phyloP scores from a whole-genome alignment of 1,140 invertebrate genomes.

The Drosophila yakuba region DNA sequence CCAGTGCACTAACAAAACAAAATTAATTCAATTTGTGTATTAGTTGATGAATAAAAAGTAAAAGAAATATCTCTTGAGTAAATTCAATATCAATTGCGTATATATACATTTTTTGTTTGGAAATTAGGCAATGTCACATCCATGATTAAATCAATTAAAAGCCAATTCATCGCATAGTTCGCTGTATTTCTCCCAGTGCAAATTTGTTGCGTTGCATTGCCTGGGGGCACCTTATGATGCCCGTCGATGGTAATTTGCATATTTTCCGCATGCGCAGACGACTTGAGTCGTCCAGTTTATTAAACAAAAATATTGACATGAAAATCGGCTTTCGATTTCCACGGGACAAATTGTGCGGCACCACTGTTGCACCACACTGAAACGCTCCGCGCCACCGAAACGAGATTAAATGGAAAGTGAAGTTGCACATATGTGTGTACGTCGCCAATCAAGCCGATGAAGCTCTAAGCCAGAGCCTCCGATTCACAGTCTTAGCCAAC shows the following conservation, averaged over 20 bases:
- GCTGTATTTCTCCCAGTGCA: background rate
- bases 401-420: slow-evolving; percentile 83
- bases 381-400: slow-evolving; percentile 17
- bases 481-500: slow-evolving; percentile 6
- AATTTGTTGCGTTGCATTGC: slow-evolving; percentile 36
- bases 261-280: slow-evolving; percentile 79
- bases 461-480: slow-evolving; percentile 9
- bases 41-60: no score
- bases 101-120: no score
- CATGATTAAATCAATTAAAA: background rate
- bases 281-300: slow-evolving; percentile 59
- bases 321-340: slow-evolving; percentile 82
- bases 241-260: slow-evolving; percentile 69
- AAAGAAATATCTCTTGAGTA: no score
- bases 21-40: background rate
- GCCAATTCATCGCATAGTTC: no score
- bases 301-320: slow-evolving; percentile 82
- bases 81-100: no score
- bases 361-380: slow-evolving; percentile 57
- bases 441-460: slow-evolving; percentile 62
- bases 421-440: slow-evolving; percentile 75
- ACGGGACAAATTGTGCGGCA: slow-evolving; percentile 79
- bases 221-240: slow-evolving; percentile 33
- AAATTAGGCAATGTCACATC: background rate
- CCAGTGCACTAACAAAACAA: background rate